A percentile compares a stretch with the other conserved stretches of the same genome.
Conservation (phyloP, 2,888 invertebrate genomes). For the Melangyna quadrimaculata region DNA sequence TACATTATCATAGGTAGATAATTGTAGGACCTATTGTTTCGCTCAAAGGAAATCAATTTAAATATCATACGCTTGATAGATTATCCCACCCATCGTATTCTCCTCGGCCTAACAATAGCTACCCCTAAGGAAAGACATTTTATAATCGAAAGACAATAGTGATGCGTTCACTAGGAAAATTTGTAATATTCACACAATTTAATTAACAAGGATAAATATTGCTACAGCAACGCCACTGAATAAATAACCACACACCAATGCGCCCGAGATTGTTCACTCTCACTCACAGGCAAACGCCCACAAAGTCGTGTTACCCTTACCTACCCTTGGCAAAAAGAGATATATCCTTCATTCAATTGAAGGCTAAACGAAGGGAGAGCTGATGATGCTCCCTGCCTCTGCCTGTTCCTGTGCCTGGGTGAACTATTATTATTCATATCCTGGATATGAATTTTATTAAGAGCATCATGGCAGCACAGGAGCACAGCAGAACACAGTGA, state of each 20-base stretch:
- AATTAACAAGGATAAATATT: constrained; percentile 81
- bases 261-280: constrained; percentile 57
- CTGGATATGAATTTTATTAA: constrained; percentile 61
- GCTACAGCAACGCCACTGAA: constrained; percentile 75
- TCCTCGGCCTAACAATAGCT: not conserved
- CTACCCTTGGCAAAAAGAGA: not conserved
- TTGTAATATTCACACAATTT: constrained; percentile 81
- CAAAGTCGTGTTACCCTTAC: constrained; percentile 11
- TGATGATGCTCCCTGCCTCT: not conserved
- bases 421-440: constrained; percentile 70
- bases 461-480: constrained; percentile 49
- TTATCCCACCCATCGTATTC: not conserved
- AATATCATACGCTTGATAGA: constrained; percentile 6
- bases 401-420: not conserved
- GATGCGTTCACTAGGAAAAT: constrained; percentile 79
- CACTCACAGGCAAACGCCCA: constrained; percentile 2
- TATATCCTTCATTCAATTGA: not conserved
- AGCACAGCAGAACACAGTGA: not conserved
- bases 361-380: not conserved
- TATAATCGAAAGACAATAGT: constrained; percentile 80
- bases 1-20: no score
- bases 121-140: constrained; percentile 56
- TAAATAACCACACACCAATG: constrained; percentile 66
- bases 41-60: constrained; percentile 7
- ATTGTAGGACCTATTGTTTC: not conserved